Evolutionary conservation across 2,113 vertebrate species (phyloP).

Genomic region (Oreamnos americanus): DNA sequence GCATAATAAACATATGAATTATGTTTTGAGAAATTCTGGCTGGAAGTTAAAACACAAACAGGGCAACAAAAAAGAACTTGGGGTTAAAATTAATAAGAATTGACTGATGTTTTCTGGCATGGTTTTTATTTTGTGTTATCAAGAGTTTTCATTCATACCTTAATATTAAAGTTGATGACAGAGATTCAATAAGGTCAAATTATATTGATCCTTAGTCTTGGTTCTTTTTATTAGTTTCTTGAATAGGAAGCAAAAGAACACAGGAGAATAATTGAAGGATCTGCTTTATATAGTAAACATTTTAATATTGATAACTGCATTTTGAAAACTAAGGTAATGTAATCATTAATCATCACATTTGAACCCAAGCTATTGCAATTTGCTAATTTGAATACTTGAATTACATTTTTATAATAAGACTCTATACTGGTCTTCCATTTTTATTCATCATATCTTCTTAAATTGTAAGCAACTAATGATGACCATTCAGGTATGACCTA

Average conservation of each 20-base stretch:
- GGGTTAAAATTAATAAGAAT: conserved; percentile 40
- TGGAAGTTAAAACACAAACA: conserved; percentile 15
- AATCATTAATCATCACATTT: neutral
- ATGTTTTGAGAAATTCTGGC: neutral
- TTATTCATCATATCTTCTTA: neutral
- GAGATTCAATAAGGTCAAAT: neutral
- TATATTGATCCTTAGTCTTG: neutral
- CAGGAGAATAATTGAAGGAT: neutral
- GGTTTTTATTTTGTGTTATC: neutral
- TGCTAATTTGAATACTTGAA: neutral
- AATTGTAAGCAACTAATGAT: neutral
- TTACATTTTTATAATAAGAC: neutral
- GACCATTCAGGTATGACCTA: no score
- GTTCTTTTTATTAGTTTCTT: neutral
- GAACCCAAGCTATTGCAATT: neutral
- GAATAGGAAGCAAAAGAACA: neutral
- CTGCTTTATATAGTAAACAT: neutral
- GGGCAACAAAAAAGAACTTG: neutral
- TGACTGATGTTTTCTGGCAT: neutral
- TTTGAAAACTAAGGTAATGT: neutral
- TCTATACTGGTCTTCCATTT: neutral
- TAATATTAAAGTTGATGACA: neutral
- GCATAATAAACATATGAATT: conserved; percentile 52
- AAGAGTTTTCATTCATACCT: neutral
- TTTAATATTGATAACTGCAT: neutral